Base-by-base conservation (phyloP, 2,113 vertebrate species). In the Theristicus caerulescens region DNA sequence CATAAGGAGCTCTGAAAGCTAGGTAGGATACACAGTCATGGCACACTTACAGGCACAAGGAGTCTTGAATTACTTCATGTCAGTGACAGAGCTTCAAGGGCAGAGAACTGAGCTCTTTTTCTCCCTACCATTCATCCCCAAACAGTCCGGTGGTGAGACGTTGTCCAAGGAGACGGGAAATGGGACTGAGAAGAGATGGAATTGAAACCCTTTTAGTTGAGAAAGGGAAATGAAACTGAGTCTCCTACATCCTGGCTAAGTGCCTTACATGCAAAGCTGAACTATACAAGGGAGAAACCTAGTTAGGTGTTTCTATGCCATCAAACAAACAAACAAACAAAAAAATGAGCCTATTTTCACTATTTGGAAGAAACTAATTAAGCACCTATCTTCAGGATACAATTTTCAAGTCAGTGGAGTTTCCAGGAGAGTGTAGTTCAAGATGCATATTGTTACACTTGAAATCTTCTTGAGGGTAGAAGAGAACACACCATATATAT, bases 111-210 rank as follows among this genome's bases (percentile, higher is more conserved):
- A 81, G 40, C 25, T 80, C 25, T 47, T 81, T 57, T 66, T 21
- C 26, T 32, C 62, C 54, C 25, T 81, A 9, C 8, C 18, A 20
- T 61, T 81, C 31, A 22, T 36, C 11, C 20, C 13, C 7, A 7
- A 16, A 59, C 14, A 61, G 38, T 44, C 11, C 6, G 1, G 24
- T 1, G 0, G 17, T 36, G 44, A 81, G 49, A 78, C 2, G 3
- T 69, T 87, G 40, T 69, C 49, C 44, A 51, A 32, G 27, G 44
- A 82, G 22, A 11, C 34, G 7, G 21, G n/a, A 78, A 16, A 11
- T 34, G 8, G 19, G 9, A 38, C 25, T 69, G 16, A 61, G 20
- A 87, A 81, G 21, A 47, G 18, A 24, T 58, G 57, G 31, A 71
- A 78, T 8, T 65, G 8, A 87, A 90, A 82, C 17, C 1, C 4